Percentiles rank a stretch among this genome's conserved stretches.
phyloP scores from a whole-genome alignment of 2,113 vertebrate species.

The Puntigrus tetrazona region DNA sequence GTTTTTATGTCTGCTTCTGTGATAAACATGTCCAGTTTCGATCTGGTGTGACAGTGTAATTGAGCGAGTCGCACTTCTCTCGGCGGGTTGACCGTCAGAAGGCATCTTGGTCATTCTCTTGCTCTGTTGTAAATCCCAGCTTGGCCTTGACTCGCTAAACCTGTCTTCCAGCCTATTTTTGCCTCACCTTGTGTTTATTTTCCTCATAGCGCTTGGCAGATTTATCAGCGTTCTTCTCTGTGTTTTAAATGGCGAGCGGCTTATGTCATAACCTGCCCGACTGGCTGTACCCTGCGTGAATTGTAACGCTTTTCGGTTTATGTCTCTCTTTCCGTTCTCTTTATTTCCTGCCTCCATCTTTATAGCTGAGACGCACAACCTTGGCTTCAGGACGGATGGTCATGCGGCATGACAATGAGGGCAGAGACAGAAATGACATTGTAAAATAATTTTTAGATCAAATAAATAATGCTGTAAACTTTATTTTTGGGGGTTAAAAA shows the following conservation, averaged over 20 bases:
- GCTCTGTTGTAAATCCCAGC: slow-evolving; percentile 66
- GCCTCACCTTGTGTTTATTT: slow-evolving; percentile 67
- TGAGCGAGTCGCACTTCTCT: slow-evolving; percentile 65
- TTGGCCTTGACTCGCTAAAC: slow-evolving; percentile 73
- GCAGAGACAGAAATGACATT: not conserved
- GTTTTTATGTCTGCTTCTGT: slow-evolving; percentile 50
- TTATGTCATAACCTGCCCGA: slow-evolving; percentile 37
- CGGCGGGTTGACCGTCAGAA: slow-evolving; percentile 30
- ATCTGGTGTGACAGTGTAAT: slow-evolving; percentile 53
- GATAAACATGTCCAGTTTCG: slow-evolving; percentile 57
- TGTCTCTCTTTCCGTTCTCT: slow-evolving; percentile 44
- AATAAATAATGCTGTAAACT: not conserved
- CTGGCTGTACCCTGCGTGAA: not conserved
- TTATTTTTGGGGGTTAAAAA: not conserved
- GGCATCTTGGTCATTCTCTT: slow-evolving; percentile 31
- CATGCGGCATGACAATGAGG: slow-evolving; percentile 37
- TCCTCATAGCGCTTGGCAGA: slow-evolving; percentile 59
- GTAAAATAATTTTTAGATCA: slow-evolving; percentile 3
- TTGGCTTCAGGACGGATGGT: slow-evolving; percentile 27
- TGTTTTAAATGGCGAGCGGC: slow-evolving; percentile 60
- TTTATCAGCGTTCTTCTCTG: slow-evolving; percentile 65
- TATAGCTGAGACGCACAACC: slow-evolving; percentile 36
- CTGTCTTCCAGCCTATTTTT: slow-evolving; percentile 61
- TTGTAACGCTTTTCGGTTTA: slow-evolving; percentile 37
- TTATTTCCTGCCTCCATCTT: slow-evolving; percentile 20